Percentiles rank a stretch among this genome's conserved stretches.
phyloP scores from a whole-genome alignment of 2,888 invertebrate species.

The Merodon equestris region DNA sequence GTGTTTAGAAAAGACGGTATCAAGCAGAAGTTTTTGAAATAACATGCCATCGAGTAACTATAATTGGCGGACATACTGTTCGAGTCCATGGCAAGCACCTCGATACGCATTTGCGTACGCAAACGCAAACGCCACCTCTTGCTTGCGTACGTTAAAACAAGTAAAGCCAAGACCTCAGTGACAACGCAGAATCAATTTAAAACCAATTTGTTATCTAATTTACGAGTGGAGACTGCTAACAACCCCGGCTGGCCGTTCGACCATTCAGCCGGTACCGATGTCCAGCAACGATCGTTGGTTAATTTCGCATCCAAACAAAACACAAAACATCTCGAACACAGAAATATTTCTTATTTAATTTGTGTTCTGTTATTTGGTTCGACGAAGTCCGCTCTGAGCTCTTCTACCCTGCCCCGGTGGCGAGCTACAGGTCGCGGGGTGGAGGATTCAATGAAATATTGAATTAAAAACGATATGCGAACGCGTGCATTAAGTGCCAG shows the following conservation, averaged over 20 bases:
- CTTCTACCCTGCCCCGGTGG: not conserved
- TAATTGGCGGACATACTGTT: conserved; percentile 20
- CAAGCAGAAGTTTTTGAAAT: no score
- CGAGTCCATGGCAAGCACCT: conserved; percentile 33
- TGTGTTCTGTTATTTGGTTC: conserved; percentile 49
- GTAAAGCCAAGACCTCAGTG: conserved; percentile 63
- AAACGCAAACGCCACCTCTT: conserved; percentile 34
- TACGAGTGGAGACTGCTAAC: conserved; percentile 62
- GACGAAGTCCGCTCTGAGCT: conserved; percentile 6
- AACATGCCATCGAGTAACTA: no score
- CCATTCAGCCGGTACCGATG: conserved; percentile 2
- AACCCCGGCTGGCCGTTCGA: not conserved
- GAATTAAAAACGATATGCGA: conserved; percentile 67
- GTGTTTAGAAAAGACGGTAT: not conserved
- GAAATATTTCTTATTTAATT: conserved; percentile 67
- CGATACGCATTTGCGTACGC: conserved; percentile 61
- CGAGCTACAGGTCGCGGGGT: not conserved
- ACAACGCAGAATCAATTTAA: conserved; percentile 71
- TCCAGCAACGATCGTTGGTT: conserved; percentile 31
- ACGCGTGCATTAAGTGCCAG: conserved; percentile 42
- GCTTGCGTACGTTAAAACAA: conserved; percentile 39
- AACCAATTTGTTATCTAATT: conserved; percentile 72
- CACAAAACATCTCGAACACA: conserved; percentile 58
- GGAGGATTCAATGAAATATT: conserved; percentile 64
- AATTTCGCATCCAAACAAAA: conserved; percentile 59